Base-by-base conservation (phyloP, 2,888 invertebrate genomes). In the Lasioglossum morio region DNA sequence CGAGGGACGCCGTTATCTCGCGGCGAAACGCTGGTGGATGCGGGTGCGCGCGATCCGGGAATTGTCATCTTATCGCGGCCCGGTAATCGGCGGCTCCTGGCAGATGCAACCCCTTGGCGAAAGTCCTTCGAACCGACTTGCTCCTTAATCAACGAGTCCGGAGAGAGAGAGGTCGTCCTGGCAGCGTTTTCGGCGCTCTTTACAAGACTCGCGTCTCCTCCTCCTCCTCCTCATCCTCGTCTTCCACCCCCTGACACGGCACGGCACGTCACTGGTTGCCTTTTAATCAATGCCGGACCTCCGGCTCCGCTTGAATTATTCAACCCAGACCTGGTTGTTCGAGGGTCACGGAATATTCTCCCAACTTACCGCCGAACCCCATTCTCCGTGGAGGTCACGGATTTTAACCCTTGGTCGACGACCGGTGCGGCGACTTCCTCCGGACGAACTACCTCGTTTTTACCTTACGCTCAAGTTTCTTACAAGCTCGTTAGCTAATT, bases 221-320 rank as follows among this genome's bases (percentile, higher is more conserved):
- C 23, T 23, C 53, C 23, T 23, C 23, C 23, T 53, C 53, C 53
- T 23, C 48, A 23, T 48, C 48, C 46, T 16, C 46, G 2, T 48
- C 19, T 23, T 53, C 69, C 37, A 69, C 0, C 37, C 23, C 34
- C 37, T 79, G 77, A 76, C 63, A 63, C 69, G 60, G 46, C 77
- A 27, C 78, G 43, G 73, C 72, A 79, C 57, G 79, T 53, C 79
- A 74, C 81, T 60, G 60, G 77, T 74, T 81, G 86, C 85, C 88
- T 89, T 89, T 89, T 89, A 89, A 89, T 89, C 89, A 89, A 89
- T 88, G 88, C 89, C 88, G 86, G 89, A 89, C 89, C 89, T 89
- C 83, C 87, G 85, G 84, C 86, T 77, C 77, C 76, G 85, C 88
- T 84, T 89, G 89, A 89, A 89, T 89, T 82, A 89, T 89, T 89